Conservation (phyloP, 2,113 vertebrate genomes). For the Platichthys flesus region DNA sequence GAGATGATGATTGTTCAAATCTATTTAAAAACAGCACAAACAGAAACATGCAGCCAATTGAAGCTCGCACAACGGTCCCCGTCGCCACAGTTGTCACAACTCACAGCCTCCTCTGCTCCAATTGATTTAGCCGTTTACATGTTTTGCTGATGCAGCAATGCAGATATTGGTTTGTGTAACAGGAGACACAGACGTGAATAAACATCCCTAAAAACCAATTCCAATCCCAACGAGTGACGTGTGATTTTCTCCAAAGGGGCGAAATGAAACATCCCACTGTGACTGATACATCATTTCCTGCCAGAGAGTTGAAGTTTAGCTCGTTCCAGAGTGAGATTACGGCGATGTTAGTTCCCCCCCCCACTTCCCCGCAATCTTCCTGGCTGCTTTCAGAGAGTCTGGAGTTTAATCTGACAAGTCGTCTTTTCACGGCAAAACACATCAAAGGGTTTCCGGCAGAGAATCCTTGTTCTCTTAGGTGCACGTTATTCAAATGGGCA, state of each 20-base stretch:
- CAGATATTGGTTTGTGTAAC: slow-evolving; percentile 53
- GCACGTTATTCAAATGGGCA: slow-evolving; percentile 70
- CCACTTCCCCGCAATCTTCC: neutral
- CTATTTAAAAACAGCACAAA: slow-evolving; percentile 31
- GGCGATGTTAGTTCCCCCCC: slow-evolving; percentile 8
- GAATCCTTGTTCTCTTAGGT: slow-evolving; percentile 66
- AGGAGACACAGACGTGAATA: slow-evolving; percentile 46
- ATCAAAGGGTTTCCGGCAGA: slow-evolving; percentile 64
- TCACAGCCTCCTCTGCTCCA: slow-evolving; percentile 2
- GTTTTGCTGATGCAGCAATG: slow-evolving; percentile 46
- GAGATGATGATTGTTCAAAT: slow-evolving; percentile 37
- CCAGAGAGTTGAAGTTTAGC: slow-evolving; percentile 48
- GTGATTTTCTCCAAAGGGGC: slow-evolving; percentile 63
- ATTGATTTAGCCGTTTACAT: slow-evolving; percentile 39
- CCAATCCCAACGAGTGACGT: slow-evolving; percentile 49
- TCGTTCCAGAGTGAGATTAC: slow-evolving; percentile 54
- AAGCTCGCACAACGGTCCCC: slow-evolving; percentile 8
- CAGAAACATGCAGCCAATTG: slow-evolving; percentile 1
- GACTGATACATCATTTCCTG: slow-evolving; percentile 57
- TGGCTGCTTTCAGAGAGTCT: slow-evolving; percentile 34
- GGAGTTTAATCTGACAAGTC: slow-evolving; percentile 67
- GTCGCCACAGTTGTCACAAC: slow-evolving; percentile 15
- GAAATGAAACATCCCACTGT: slow-evolving; percentile 44
- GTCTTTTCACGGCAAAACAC: slow-evolving; percentile 58
- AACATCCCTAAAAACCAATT: slow-evolving; percentile 64